Evolutionary conservation across 2,797 vertebrate genomes (phyloP).

Genomic region (Lepus oiostolus): DNA sequence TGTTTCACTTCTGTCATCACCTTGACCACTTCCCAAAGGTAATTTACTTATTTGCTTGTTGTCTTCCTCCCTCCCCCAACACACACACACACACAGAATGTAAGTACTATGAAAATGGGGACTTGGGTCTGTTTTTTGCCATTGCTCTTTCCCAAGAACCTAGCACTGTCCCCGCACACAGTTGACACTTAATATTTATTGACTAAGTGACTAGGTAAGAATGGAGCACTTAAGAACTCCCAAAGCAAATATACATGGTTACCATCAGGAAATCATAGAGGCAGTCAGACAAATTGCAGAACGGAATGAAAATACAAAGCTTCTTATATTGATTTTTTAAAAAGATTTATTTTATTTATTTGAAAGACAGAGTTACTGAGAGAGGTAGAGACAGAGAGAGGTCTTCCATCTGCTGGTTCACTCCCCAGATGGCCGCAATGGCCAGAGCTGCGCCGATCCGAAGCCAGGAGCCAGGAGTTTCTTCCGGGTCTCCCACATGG

Average conservation of each 20-base stretch:
- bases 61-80: not conserved
- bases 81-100: not conserved
- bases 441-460: too few species aligned
- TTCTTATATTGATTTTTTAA: not conserved
- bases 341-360: too few species aligned
- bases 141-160: not conserved
- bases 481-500: too few species aligned
- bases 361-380: too few species aligned
- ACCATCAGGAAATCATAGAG: not conserved
- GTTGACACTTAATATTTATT: slow-evolving; percentile 15
- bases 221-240: not conserved
- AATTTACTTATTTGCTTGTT: slow-evolving; percentile 16
- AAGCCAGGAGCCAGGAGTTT: too few species aligned
- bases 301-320: not conserved
- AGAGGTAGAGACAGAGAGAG: too few species aligned
- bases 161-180: not conserved
- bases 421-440: too few species aligned
- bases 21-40: not conserved
- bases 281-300: not conserved
- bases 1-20: not conserved
- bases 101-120: not conserved
- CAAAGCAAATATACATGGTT: not conserved
- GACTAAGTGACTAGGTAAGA: slow-evolving; percentile 10
- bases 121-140: not conserved
- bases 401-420: too few species aligned